Evolutionary conservation across 2,888 invertebrate genomes (phyloP), one percentile per base, ranked within the genome.

Genomic region (Mesoligia furuncula): DNA sequence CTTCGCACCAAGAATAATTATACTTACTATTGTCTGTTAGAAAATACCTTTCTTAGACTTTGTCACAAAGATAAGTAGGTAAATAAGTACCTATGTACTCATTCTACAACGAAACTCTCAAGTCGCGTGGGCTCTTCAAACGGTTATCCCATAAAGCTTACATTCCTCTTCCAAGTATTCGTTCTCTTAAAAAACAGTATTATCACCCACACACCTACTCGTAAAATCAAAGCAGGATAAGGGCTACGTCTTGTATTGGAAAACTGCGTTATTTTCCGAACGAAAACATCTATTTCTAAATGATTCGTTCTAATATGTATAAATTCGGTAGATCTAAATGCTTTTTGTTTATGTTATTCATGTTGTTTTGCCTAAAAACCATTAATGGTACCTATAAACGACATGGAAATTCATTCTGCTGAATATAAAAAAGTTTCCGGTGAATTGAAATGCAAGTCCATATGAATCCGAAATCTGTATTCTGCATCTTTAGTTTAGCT

Each of bases 131-230:
- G 81, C 27, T 75, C 42, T 51, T 42, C 45, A 80, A 64, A 68
- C 75, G 48, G 80, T 73, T 80, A 80, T 57, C 74, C 57, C 15
- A 51, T 59, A 72, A 67, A 80, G 54, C 74, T 80, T 73, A 54
- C 27, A 75, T 64, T 80, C 54, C 51, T 59, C 76, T 81, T 62
- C 57, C 67, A 67, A 76, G 70, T 61, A 76, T 77, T 70, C 54
- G 31, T 75, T 42, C n/a, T 67, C 8, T 39, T 48, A 66, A 69
- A 70, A 65, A 83, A 74, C 48, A 71, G 51, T 45, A 83, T 82
- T 73, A 83, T 81, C 48, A 68, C 51, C 66, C 62, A 71, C 64
- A 79, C 67, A 39, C 39, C 39, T 39, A 39, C 42, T 42, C 42
- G 42, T 42, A 27, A 74, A 68, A 75, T 83, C 64, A 65, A 68